These are phyloP conservation scores for Netelia melanura DNA, from an alignment of 2,888 invertebrate genomes.

Conservation along the genomic window DNA sequence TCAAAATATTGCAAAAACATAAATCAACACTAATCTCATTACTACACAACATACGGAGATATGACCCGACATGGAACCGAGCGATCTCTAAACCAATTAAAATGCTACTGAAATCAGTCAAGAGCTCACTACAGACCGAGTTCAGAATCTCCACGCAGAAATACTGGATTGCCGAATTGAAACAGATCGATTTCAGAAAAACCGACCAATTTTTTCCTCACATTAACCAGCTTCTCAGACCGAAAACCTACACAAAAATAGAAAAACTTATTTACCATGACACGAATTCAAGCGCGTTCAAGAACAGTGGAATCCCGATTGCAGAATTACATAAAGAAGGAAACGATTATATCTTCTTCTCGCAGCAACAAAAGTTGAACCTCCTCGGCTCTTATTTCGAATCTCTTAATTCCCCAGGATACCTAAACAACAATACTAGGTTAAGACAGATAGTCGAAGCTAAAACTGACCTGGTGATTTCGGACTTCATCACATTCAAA, in stretches of 20 bases:
- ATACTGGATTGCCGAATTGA: conserved; percentile 35
- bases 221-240: conserved; percentile 49
- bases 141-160: not conserved
- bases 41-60: not conserved
- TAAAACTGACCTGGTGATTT: not conserved
- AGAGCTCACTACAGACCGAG: not conserved
- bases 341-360: conserved; percentile 21
- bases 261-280: not conserved
- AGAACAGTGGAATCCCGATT: conserved; percentile 3
- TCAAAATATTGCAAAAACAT: not conserved
- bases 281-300: not conserved
- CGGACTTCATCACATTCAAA: not conserved
- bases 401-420: conserved; percentile 27
- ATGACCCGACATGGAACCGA: not conserved
- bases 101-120: not conserved
- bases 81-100: not conserved
- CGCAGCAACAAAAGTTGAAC: conserved; percentile 40
- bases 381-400: conserved; percentile 58
- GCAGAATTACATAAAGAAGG: not conserved
- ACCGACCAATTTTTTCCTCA: conserved; percentile 53
- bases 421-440: not conserved
- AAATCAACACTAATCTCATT: not conserved
- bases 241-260: not conserved
- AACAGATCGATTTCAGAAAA: conserved; percentile 42
- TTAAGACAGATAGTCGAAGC: not conserved